A percentile compares a stretch with the other conserved stretches of the same genome.
Evolutionary conservation across 2,797 vertebrate genomes (phyloP).

Genomic region (Pseudomugil tenellus): DNA sequence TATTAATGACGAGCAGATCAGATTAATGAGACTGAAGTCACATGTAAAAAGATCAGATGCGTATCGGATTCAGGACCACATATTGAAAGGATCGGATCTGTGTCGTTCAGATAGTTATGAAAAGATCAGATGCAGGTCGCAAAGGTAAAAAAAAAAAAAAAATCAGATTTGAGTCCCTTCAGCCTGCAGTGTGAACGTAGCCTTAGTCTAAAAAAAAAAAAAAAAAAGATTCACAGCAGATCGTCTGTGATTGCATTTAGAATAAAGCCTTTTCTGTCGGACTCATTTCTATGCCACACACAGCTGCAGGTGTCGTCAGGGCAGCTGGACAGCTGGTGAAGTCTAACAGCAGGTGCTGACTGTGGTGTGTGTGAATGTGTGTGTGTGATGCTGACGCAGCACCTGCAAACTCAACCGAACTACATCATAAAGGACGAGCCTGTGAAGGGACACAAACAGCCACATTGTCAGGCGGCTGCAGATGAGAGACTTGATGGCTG

Average conservation of each 20-base stretch:
- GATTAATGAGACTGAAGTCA: too few species aligned
- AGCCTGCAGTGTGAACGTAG: too few species aligned
- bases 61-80: too few species aligned
- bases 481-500: constrained; percentile 23
- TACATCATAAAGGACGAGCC: constrained; percentile 54
- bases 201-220: not conserved
- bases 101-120: too few species aligned
- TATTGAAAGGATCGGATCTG: too few species aligned
- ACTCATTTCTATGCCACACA: not conserved
- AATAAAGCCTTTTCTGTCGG: constrained; percentile 43
- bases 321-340: constrained; percentile 56
- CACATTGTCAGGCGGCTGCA: constrained; percentile 55
- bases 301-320: constrained; percentile 53
- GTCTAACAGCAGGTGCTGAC: constrained; percentile 42
- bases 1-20: too few species aligned
- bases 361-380: constrained; percentile 24
- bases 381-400: constrained; percentile 46
- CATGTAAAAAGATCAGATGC: too few species aligned
- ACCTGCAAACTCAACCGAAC: constrained; percentile 58
- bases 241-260: not conserved
- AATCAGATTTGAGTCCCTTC: too few species aligned
- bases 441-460: constrained; percentile 56
- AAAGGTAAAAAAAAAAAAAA: too few species aligned
- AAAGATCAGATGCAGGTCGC: too few species aligned
- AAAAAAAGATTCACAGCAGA: not conserved